Evolutionary conservation across 1,140 invertebrate species (phyloP), one percentile per base, ranked within the genome.

Genomic region (Bombus ignitus): DNA sequence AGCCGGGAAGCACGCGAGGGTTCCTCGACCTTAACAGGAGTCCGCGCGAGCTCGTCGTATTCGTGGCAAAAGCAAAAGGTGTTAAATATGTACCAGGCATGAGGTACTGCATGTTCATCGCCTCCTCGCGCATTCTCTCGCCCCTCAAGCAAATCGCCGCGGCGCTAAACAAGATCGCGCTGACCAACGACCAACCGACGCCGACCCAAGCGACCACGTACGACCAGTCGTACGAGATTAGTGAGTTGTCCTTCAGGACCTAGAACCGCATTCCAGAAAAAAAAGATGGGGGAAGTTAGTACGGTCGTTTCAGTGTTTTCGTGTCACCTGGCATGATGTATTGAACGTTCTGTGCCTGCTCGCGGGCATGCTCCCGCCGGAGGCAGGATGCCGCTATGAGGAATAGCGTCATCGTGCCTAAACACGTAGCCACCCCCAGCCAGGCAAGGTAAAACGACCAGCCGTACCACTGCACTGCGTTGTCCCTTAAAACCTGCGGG

Each of bases 21-120:
- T 28, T 80, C 6, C 65, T 53, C 39, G 65, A 71, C 44, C 47
- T 70, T 18, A 28, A n/a, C 6, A 59, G 42, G 59, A 66, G 78
- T 81, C 79, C 37, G 42, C 75, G 66, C 68, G 79, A 53, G 39
- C 62, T 8, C 0, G 18, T 82, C 57, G 72, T 18, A 73, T 86
- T 77, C 72, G 35, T 39, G 73, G 78, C 85, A 59, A 72, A 90
- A 93, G 92, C 92, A 92, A 91, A 91, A 90, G 89, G 84, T 90
- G 88, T 90, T 92, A 90, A 92, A 88, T 92, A 91, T 96, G 96
- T 97, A 99, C 98, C 98, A 95, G 98, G 98, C 98, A 99, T 99
- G 95, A 99, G 96, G 96, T 99, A 99, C 96, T 99, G 98, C 97
- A 99, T 98, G 96, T 99, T 99, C 96, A 98, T 97, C 94, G 98